Evolutionary conservation across 92 coral and sea anemone species (phyloP), one percentile per base, ranked within the genome.

Genomic region (Porites rus): DNA sequence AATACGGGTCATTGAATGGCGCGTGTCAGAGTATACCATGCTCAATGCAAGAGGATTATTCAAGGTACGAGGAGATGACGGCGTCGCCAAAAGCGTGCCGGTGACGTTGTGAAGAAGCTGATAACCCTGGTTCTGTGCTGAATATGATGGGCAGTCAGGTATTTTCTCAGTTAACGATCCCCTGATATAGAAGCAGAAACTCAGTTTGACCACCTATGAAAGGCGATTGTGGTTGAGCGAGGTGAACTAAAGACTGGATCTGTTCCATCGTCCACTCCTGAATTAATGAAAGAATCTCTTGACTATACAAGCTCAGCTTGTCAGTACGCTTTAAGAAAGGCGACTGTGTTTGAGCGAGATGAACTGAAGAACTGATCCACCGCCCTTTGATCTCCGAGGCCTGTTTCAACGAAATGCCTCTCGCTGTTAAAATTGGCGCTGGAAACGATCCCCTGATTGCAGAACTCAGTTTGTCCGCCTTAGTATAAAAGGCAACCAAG

Each of bases 41-140:
- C 74, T 81, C 85, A 20, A 81, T 81, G 31, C 85, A 81, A 69
- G 53, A 69, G 22, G 85, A 81, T n/a, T 11, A 69, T 1, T 56
- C 11, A 0, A 31, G 22, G 9, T 69, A 24, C 18, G 25, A 25
- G 0, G 62, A 16, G 10, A 68, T 0, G 6, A 38, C 22, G 13
- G 67, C 28, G 66, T 54, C 24, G 62, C 64, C 65, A 80, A 68
- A 56, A 69, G 58, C 13, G 77, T 28, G 13, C 46, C 58, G 85
- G 77, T 81, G 67, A 81, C 68, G n/a, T 16, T n/a, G 61, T 56
- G 78, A 10, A 19, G 63, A 54, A 54, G 53, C 51, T 38, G 59
- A n/a, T 7, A 11, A 61, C 21, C 8, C 43, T 8, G 3, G 13
- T 4, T 2, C 12, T 14, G 43, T 51, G 65, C 12, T 65, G 18